phyloP scores from a whole-genome alignment of 2,888 invertebrate genomes.

The Cosmorhoe ocellata region DNA sequence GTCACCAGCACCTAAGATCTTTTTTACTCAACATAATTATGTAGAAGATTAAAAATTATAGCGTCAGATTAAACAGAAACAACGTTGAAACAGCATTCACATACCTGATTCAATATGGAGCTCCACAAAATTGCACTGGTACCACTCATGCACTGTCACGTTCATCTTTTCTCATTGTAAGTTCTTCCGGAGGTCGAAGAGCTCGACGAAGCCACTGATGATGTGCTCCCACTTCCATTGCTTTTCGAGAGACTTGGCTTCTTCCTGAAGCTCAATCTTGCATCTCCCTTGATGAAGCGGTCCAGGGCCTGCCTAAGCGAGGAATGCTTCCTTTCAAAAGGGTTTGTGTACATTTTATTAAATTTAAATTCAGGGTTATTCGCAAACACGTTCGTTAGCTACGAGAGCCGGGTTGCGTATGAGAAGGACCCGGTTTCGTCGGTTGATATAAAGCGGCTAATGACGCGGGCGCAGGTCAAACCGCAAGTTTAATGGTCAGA shows the following conservation, averaged over 20 bases:
- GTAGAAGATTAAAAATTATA: too few species aligned
- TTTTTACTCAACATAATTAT: too few species aligned
- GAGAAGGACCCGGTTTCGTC: slow-evolving; percentile 44
- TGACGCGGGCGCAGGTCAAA: slow-evolving; percentile 51
- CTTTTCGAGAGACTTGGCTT: slow-evolving; percentile 55
- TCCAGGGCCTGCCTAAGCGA: slow-evolving; percentile 85
- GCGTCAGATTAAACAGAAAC: too few species aligned
- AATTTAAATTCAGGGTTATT: slow-evolving; percentile 27
- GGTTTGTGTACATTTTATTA: slow-evolving; percentile 85
- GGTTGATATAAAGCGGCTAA: slow-evolving; percentile 49
- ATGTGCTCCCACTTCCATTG: slow-evolving; percentile 59
- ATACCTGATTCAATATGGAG: slow-evolving; percentile 58
- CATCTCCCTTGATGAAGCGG: slow-evolving; percentile 79
- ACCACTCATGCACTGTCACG: slow-evolving; percentile 49
- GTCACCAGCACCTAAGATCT: too few species aligned
- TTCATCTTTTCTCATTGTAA: slow-evolving; percentile 64
- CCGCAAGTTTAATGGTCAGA: slow-evolving; percentile 37
- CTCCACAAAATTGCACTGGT: slow-evolving; percentile 55
- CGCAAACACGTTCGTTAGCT: slow-evolving; percentile 47
- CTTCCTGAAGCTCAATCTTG: slow-evolving; percentile 64
- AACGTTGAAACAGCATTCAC: too few species aligned
- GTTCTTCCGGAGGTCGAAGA: slow-evolving; percentile 42
- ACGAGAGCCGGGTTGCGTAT: slow-evolving; percentile 41
- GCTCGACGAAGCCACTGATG: slow-evolving; percentile 54
- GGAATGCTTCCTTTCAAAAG: slow-evolving; percentile 87